Conservation (phyloP, 2,888 invertebrate species). For the Smittia sp. region DNA sequence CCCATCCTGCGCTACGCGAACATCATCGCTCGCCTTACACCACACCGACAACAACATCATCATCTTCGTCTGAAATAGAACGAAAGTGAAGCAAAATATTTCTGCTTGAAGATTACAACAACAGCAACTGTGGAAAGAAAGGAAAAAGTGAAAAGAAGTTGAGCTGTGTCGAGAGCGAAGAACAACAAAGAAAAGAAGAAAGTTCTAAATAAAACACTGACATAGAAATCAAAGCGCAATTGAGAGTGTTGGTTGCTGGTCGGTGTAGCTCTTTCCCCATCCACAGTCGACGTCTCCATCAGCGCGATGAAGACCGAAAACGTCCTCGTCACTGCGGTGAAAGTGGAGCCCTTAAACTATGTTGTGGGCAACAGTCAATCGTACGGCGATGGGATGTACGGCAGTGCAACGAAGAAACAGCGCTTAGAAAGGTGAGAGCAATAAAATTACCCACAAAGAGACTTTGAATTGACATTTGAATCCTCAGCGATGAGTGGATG, state of each 20-base stretch:
- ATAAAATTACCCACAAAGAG: not conserved
- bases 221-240: not conserved
- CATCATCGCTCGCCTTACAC: not conserved
- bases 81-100: conserved; percentile 30
- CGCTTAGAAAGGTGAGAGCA: conserved; percentile 34
- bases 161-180: not conserved
- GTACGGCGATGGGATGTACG: conserved; percentile 28
- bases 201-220: not conserved
- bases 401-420: conserved; percentile 24
- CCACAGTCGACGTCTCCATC: not conserved
- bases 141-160: not conserved
- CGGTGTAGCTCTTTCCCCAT: not conserved
- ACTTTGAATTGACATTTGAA: conserved; percentile 35
- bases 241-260: not conserved
- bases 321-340: conserved; percentile 30
- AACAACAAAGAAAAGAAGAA: conserved; percentile 8
- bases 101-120: conserved; percentile 9
- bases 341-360: conserved; percentile 37
- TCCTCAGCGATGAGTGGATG: conserved; percentile 43
- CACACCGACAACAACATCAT: not conserved
- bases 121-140: not conserved
- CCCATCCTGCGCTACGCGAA: not conserved
- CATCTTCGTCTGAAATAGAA: conserved; percentile 27
- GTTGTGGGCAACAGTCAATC: conserved; percentile 25
- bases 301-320: conserved; percentile 36